phyloP scores from a whole-genome alignment of 2,797 vertebrate species.

The Oryzias dopingdopingensis region DNA sequence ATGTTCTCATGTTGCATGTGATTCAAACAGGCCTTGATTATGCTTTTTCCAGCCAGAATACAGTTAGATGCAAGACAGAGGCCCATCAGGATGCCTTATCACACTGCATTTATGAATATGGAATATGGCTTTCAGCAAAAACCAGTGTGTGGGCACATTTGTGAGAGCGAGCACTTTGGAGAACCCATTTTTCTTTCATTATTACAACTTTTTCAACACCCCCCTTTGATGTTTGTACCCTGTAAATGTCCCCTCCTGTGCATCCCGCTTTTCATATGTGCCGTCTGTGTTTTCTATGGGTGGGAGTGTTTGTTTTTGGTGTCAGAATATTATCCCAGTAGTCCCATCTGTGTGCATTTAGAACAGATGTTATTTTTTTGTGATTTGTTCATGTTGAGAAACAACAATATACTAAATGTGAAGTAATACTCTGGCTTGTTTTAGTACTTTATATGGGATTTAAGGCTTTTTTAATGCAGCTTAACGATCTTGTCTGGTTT shows the following conservation, averaged over 20 bases:
- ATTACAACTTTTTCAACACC: slow-evolving; percentile 4
- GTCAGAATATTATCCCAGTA: not conserved
- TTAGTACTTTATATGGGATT: slow-evolving; percentile 39
- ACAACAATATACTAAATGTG: slow-evolving; percentile 31
- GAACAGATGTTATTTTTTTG: not conserved
- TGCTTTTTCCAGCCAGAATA: too few species aligned
- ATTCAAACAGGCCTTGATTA: too few species aligned
- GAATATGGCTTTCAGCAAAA: slow-evolving; percentile 41
- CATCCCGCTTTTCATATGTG: not conserved
- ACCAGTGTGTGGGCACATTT: slow-evolving; percentile 12
- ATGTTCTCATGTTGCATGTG: too few species aligned
- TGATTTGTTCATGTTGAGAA: slow-evolving; percentile 26
- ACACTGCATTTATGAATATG: slow-evolving; percentile 60
- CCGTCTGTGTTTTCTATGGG: not conserved
- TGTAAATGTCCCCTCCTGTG: not conserved
- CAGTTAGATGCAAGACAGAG: not conserved
- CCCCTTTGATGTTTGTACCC: not conserved
- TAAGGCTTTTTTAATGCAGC: slow-evolving; percentile 45
- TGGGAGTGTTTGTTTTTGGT: not conserved
- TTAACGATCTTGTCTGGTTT: slow-evolving; percentile 42
- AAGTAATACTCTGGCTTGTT: slow-evolving; percentile 51
- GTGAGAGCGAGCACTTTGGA: slow-evolving; percentile 16
- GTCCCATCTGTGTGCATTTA: not conserved
- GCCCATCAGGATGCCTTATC: slow-evolving; percentile 36
- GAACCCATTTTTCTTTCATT: slow-evolving; percentile 14